Conservation (phyloP, 2,888 invertebrate species). For the Cyclophora albipunctata region DNA sequence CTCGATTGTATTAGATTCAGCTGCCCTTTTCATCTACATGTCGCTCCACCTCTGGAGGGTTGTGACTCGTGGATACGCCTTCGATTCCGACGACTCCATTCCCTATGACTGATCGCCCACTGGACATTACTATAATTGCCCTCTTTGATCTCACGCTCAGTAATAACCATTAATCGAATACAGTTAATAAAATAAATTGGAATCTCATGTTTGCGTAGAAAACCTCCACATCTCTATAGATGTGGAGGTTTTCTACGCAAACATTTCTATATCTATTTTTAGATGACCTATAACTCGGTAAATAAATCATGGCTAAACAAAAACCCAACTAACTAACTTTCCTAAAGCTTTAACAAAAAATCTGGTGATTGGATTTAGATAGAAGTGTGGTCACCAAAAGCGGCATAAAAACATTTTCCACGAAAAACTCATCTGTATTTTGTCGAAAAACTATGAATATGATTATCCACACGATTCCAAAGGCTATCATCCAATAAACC, state of each 20-base stretch:
- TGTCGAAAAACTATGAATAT: conserved; percentile 69
- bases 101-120: conserved; percentile 22
- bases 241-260: too few species aligned
- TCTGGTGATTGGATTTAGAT: conserved; percentile 33
- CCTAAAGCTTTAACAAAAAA: conserved; percentile 15
- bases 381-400: conserved; percentile 28
- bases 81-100: conserved; percentile 14
- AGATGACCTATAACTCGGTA: too few species aligned
- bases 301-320: neutral
- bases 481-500: conserved; percentile 72
- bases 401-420: conserved; percentile 41
- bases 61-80: conserved; percentile 53
- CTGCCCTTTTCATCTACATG: conserved; percentile 75
- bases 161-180: neutral
- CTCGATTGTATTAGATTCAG: conserved; percentile 75
- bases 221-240: too few species aligned
- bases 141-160: conserved; percentile 6
- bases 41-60: conserved; percentile 56
- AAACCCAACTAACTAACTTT: too few species aligned
- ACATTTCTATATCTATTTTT: too few species aligned
- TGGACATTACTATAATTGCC: conserved; percentile 16
- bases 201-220: too few species aligned
- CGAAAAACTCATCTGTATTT: conserved; percentile 50
- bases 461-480: conserved; percentile 72
- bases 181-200: neutral